Percentiles rank a stretch among this genome's conserved stretches.
phyloP scores from a whole-genome alignment of 2,888 invertebrate genomes.

The Halocaridina rubra region DNA sequence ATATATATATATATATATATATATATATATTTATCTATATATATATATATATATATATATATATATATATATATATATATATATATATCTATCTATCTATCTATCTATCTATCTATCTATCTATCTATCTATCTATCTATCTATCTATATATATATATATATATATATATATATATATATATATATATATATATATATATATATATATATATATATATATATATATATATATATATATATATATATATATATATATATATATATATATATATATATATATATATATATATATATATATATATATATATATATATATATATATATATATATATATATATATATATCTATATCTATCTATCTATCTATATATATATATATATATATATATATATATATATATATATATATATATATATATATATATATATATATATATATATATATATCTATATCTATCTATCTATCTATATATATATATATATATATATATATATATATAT shows the following conservation, averaged over 20 bases:
- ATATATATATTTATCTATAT: no score
- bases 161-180: background rate
- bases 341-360: no score
- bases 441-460: no score
- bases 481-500: conserved; percentile 29
- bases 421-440: conserved; percentile 31
- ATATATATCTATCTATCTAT: no score
- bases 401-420: conserved; percentile 31
- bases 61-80: no score
- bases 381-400: conserved; percentile 13
- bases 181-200: background rate
- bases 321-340: conserved; percentile 23
- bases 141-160: no score
- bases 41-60: no score
- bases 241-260: background rate
- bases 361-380: no score
- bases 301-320: conserved; percentile 4
- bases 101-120: background rate
- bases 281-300: conserved; percentile 19
- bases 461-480: no score
- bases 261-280: conserved; percentile 16
- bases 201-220: no score
- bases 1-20: background rate
- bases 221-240: background rate
- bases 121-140: background rate